phyloP scores from a whole-genome alignment of 2,113 vertebrate species.

The Salminus brasiliensis region DNA sequence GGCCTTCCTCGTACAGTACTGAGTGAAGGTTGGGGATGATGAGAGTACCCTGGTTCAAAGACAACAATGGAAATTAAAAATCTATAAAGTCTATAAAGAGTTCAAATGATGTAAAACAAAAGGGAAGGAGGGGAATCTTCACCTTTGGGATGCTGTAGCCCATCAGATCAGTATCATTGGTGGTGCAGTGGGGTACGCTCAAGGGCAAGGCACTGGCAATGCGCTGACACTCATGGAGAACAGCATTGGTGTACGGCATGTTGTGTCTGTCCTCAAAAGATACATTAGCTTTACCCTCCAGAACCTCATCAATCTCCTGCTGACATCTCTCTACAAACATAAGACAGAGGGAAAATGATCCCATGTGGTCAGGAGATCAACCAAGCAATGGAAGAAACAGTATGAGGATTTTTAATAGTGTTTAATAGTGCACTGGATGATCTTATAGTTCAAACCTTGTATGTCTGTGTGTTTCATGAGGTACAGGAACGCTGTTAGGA shows the following conservation, averaged over 20 bases:
- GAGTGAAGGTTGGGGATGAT: conserved; percentile 26
- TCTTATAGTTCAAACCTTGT: not conserved
- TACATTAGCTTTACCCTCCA: conserved; percentile 43
- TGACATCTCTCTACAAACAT: conserved; percentile 42
- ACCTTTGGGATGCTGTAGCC: conserved; percentile 71
- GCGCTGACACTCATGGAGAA: conserved; percentile 66
- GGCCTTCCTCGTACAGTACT: conserved; percentile 21
- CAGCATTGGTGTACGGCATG: conserved; percentile 50
- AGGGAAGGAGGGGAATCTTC: not conserved
- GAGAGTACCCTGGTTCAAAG: conserved; percentile 41
- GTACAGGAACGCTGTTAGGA: conserved; percentile 13
- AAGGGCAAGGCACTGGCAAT: conserved; percentile 66
- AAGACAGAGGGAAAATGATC: no score
- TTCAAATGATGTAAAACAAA: no score
- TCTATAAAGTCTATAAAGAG: no score
- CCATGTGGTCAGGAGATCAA: no score
- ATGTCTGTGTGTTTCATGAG: conserved; percentile 17
- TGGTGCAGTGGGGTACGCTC: conserved; percentile 46
- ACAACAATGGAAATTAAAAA: no score
- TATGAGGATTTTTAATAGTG: no score
- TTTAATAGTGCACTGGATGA: no score
- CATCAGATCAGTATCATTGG: conserved; percentile 37
- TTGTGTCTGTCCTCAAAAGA: conserved; percentile 59
- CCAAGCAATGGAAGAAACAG: no score
- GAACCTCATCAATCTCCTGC: conserved; percentile 49